Conservation (phyloP, 2,888 invertebrate genomes). For the Caenorhabditis imperialis region DNA sequence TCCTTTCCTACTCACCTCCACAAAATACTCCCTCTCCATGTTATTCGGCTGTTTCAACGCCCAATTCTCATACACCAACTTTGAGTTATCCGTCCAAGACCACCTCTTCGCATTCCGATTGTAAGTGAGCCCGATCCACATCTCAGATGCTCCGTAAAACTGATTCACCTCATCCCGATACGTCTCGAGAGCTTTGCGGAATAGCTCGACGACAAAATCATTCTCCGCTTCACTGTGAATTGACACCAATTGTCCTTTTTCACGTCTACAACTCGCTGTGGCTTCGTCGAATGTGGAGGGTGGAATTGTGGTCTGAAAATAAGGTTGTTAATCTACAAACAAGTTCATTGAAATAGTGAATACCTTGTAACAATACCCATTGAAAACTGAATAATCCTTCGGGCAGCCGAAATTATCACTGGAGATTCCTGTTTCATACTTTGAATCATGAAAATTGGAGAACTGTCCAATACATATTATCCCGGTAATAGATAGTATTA, state of each 20-base stretch:
- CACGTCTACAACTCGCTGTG: not conserved
- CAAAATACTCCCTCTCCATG: not conserved
- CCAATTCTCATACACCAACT: not conserved
- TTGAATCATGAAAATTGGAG: too few relatives aligned
- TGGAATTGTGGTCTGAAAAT: too few relatives aligned
- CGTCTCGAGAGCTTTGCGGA: not conserved
- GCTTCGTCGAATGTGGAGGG: not conserved
- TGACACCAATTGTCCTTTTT: not conserved
- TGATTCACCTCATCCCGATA: not conserved
- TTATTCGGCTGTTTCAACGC: not conserved
- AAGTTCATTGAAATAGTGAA: too few relatives aligned
- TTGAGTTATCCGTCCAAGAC: not conserved
- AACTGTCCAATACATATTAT: too few relatives aligned
- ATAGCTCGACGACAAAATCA: not conserved
- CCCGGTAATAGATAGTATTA: too few relatives aligned
- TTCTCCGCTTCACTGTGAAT: conserved; percentile 12
- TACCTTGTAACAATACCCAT: too few relatives aligned
- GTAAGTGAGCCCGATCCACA: not conserved
- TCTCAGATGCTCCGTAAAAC: not conserved
- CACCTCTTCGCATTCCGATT: not conserved
- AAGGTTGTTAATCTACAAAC: too few relatives aligned
- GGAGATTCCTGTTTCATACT: too few relatives aligned
- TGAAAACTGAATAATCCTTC: too few relatives aligned
- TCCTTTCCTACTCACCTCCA: too few relatives aligned
- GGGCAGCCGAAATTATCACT: too few relatives aligned